phyloP scores from a whole-genome alignment of 2,113 vertebrate species.

The Eulacestoma nigropectus region DNA sequence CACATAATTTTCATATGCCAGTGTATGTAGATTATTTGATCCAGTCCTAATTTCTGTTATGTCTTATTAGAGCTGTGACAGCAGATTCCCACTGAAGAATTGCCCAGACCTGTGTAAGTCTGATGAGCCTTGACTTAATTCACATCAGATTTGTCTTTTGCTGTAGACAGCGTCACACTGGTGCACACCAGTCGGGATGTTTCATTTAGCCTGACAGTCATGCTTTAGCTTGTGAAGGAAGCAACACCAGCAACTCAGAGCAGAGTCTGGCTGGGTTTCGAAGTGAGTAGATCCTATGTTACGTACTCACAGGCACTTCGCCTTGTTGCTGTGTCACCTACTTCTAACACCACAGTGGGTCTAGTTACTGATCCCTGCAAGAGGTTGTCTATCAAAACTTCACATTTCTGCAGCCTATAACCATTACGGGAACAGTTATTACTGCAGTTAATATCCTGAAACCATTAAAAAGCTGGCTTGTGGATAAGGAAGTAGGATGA shows the following conservation, averaged over 20 bases:
- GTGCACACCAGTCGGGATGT: background rate
- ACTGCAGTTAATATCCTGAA: background rate
- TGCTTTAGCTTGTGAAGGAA: background rate
- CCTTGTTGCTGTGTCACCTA: background rate
- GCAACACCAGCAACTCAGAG: background rate
- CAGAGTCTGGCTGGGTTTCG: background rate
- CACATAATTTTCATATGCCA: background rate
- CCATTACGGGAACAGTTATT: background rate
- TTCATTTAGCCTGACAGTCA: slow-evolving; percentile 10
- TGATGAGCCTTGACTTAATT: slow-evolving; percentile 37
- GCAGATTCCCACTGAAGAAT: background rate
- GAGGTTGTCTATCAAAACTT: background rate
- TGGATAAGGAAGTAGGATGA: background rate
- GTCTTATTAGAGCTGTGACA: background rate
- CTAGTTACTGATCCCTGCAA: background rate
- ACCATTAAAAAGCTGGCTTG: background rate
- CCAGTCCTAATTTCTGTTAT: slow-evolving; percentile 13
- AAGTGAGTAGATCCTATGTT: fast-evolving
- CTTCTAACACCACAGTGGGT: background rate
- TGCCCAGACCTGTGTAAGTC: background rate
- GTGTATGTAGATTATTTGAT: background rate
- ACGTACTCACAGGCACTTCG: background rate
- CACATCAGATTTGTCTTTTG: slow-evolving; percentile 2
- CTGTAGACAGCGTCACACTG: background rate
- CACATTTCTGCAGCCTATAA: background rate